These are phyloP conservation scores for Tragelaphus scriptus DNA, from an alignment of 2,113 vertebrate species.

Conservation along the genomic window DNA sequence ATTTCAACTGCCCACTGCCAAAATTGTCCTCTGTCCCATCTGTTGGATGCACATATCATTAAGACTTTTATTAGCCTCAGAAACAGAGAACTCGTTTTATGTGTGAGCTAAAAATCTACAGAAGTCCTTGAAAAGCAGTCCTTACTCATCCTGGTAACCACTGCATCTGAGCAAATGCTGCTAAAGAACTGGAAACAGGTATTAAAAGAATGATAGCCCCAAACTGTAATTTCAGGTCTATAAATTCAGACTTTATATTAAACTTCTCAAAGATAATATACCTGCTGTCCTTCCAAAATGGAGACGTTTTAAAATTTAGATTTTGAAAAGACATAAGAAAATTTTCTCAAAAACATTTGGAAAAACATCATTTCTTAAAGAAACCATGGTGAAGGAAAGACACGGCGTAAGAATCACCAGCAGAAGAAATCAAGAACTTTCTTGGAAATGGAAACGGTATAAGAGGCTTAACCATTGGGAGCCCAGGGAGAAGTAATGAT, in stretches of 20 bases:
- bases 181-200: slow-evolving; percentile 31
- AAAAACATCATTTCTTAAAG: slow-evolving; percentile 41
- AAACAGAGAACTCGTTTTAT: slow-evolving; percentile 50
- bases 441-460: slow-evolving; percentile 42
- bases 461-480: slow-evolving; percentile 52
- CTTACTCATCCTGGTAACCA: neutral
- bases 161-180: neutral
- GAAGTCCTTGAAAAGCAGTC: slow-evolving; percentile 40
- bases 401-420: neutral
- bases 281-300: neutral
- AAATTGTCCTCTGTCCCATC: slow-evolving; percentile 57
- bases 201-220: neutral
- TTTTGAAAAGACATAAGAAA: neutral
- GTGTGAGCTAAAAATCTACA: slow-evolving; percentile 35
- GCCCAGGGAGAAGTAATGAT: slow-evolving; percentile 59
- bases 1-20: slow-evolving; percentile 62
- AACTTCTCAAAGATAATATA: slow-evolving; percentile 27
- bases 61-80: slow-evolving; percentile 63
- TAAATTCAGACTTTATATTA: neutral
- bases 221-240: slow-evolving; percentile 16
- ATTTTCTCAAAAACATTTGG: neutral
- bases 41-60: slow-evolving; percentile 66
- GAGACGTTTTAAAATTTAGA: neutral
- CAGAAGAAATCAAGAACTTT: slow-evolving; percentile 57
- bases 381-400: slow-evolving; percentile 22